Base-by-base conservation (phyloP, 2,113 vertebrate species). In the Procavia capensis region DNA sequence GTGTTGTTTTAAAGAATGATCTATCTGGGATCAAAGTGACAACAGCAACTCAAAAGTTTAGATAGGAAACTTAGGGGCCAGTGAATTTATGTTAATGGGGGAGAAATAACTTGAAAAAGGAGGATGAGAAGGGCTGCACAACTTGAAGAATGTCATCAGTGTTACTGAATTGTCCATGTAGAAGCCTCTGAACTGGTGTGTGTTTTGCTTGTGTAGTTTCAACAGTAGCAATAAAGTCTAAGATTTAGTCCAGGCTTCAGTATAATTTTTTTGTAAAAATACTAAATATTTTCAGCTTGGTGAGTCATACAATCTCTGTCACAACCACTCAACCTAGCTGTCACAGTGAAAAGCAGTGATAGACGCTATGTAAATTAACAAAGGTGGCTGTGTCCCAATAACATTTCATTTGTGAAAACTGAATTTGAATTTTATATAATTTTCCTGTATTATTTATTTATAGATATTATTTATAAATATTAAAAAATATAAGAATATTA, bases 291-390 rank as follows among this genome's bases (percentile, higher is more conserved):
- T n/a, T 90, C 64, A 74, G 78, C 34, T 64, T 50, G n/a, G 1
- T 10, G 9, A 20, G 50, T 45, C 39, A 19, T 1, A 2, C 0
- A 0, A 1, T 50, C 31, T 36, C 70, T 6, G 13, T 17, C 50
- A 27, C 20, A 6, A 2, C 43, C 1, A 4, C 20, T 43, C 27
- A 36, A 9, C 34, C 34, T 34, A 34, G 13, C 27, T 0, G 0
- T 0, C 3, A 0, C 7, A 9, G 16, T 0, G 2, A 54, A 61
- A 80, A 34, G 47, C 47, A 59, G 68, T 31, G 3, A 0, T 1
- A 29, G 43, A 20, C 0, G 2, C n/a, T 39, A 13, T 0, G 1
- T 36, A 13, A 9, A 27, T 39, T 9, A 0, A 31, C n/a, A 11
- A 0, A 4, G 6, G 2, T 29, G 45, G 43, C 79, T n/a, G 4